Percentiles rank a stretch among this genome's conserved stretches.
phyloP scores from a whole-genome alignment of 2,888 invertebrate species.

The Ichneumon xanthorius region DNA sequence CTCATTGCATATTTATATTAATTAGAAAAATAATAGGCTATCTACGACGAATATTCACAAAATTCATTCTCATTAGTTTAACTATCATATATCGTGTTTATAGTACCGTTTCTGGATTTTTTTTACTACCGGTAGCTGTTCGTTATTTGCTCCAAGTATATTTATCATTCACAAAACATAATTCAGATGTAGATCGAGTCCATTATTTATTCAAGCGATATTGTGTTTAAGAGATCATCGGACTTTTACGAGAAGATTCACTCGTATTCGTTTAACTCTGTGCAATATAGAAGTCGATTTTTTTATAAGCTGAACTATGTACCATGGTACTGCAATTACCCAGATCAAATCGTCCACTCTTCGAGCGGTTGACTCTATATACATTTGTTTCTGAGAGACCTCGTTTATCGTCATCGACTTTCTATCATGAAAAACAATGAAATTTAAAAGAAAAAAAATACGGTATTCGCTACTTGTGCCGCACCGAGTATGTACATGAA shows the following conservation, averaged over 20 bases:
- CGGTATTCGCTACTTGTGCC: conserved; percentile 73
- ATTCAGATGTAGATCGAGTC: conserved; percentile 55
- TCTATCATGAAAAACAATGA: conserved; percentile 49
- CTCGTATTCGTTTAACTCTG: conserved; percentile 23
- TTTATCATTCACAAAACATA: conserved; percentile 46
- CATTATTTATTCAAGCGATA: conserved; percentile 54
- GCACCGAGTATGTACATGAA: conserved; percentile 78
- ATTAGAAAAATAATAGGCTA: conserved; percentile 68
- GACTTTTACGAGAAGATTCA: conserved; percentile 46
- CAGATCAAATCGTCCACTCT: conserved; percentile 58
- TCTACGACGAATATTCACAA: conserved; percentile 65
- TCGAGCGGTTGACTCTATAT: conserved; percentile 58
- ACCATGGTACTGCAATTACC: conserved; percentile 63
- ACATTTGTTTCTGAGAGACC: conserved; percentile 60
- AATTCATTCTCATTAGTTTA: conserved; percentile 67
- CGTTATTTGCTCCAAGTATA: conserved; percentile 40
- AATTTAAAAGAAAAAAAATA: conserved; percentile 68
- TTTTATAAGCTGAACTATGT: conserved; percentile 61
- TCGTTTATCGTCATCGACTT: conserved; percentile 50
- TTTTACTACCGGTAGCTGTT: conserved; percentile 27
- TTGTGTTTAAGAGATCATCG: conserved; percentile 55
- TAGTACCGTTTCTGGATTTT: conserved; percentile 57
- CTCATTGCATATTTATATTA: conserved; percentile 63
- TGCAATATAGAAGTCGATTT: conserved; percentile 45
- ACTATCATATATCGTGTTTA: conserved; percentile 61